Conservation (phyloP, 2,797 vertebrate genomes). For the Molossus molossus region DNA sequence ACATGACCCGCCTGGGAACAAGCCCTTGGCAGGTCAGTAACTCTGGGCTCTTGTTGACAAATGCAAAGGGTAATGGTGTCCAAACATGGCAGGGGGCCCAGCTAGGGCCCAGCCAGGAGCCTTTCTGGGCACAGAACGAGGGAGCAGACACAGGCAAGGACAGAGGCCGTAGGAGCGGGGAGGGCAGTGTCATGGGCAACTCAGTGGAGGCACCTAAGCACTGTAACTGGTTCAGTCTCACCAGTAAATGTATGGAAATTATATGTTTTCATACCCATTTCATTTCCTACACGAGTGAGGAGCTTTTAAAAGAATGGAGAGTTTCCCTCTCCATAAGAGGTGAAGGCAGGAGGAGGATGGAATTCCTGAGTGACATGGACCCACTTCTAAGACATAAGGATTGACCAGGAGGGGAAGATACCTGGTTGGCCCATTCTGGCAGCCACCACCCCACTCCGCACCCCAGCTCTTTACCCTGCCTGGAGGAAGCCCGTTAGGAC, state of each 20-base stretch:
- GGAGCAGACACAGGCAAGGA: not conserved
- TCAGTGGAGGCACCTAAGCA: not conserved
- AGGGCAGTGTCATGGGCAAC: no score
- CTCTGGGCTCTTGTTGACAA: not conserved
- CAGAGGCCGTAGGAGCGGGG: not conserved
- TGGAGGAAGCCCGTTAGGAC: not conserved
- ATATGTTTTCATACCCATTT: not conserved
- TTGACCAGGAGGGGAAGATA: not conserved
- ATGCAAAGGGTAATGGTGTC: not conserved
- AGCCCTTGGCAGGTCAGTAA: not conserved
- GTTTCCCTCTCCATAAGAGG: not conserved
- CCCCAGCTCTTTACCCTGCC: not conserved
- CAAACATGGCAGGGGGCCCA: not conserved
- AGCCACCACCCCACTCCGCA: not conserved
- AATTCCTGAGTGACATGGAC: not conserved
- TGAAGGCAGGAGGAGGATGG: not conserved
- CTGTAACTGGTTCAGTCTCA: not conserved
- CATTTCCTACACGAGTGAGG: not conserved
- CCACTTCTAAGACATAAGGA: not conserved
- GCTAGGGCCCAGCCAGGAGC: not conserved
- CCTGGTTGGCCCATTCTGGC: not conserved
- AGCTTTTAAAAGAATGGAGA: constrained; percentile 1
- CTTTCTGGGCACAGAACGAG: not conserved
- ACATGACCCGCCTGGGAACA: not conserved
- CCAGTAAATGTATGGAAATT: not conserved